phyloP scores from a whole-genome alignment of 2,888 invertebrate species.

The Spicauda simplicius region DNA sequence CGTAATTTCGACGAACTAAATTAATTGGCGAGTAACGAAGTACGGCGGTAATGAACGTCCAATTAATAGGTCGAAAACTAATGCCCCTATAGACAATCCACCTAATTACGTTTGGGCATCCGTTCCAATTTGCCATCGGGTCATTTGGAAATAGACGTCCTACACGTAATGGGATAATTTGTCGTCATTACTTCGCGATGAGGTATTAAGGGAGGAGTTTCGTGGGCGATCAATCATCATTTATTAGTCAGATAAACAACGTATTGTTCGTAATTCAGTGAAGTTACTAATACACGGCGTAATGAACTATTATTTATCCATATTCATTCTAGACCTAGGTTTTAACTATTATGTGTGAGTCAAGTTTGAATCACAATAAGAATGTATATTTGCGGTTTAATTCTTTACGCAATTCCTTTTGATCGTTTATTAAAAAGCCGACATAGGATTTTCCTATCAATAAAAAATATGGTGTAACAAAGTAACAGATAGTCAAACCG shows the following conservation, averaged over 20 bases:
- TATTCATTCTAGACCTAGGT: neutral
- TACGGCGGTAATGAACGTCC: no score
- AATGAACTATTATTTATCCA: neutral
- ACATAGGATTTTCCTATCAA: no score
- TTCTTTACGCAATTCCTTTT: no score
- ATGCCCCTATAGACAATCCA: slow-evolving; percentile 16
- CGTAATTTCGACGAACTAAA: no score
- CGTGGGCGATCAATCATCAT: slow-evolving; percentile 60
- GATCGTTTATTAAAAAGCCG: no score
- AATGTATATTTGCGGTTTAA: no score
- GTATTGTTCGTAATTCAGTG: slow-evolving; percentile 13
- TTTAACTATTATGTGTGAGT: no score
- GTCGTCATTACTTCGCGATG: slow-evolving; percentile 64
- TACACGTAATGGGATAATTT: slow-evolving; percentile 62
- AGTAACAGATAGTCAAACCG: neutral
- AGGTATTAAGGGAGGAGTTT: slow-evolving; percentile 57
- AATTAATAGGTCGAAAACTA: neutral
- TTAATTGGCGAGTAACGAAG: no score
- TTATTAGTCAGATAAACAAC: slow-evolving; percentile 53
- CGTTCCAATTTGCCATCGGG: slow-evolving; percentile 46
- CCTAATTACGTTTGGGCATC: slow-evolving; percentile 41
- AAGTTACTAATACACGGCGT: slow-evolving; percentile 7
- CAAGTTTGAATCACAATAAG: no score
- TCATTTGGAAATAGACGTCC: slow-evolving; percentile 47
- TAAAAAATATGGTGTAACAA: no score